These are phyloP conservation scores for Lysandra coridon DNA, from an alignment of 2,888 invertebrate genomes.

Conservation along the genomic window DNA sequence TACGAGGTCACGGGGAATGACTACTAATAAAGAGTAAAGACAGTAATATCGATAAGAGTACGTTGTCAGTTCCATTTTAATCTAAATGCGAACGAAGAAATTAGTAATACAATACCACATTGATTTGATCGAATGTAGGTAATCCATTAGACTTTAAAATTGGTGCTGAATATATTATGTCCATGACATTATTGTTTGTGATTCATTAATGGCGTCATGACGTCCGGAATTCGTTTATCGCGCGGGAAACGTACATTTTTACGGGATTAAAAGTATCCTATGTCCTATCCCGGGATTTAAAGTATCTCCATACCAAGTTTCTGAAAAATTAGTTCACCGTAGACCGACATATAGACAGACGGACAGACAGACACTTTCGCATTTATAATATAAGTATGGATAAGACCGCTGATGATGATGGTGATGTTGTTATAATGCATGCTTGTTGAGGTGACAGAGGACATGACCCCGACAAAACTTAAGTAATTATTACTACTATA, in stretches of 20 bases:
- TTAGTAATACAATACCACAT: not conserved
- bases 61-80: not conserved
- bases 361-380: not conserved
- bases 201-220: too few species aligned
- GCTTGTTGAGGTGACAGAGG: too few species aligned
- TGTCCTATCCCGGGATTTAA: not conserved
- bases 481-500: too few species aligned
- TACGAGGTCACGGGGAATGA: too few species aligned
- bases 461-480: too few species aligned
- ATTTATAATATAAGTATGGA: not conserved
- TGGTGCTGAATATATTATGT: too few species aligned
- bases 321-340: not conserved
- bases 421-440: too few species aligned
- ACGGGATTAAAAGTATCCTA: too few species aligned
- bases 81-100: not conserved
- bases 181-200: too few species aligned
- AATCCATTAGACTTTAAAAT: not conserved
- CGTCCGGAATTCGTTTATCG: too few species aligned
- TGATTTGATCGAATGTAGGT: not conserved
- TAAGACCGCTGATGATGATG: too few species aligned
- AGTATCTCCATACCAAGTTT: not conserved
- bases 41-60: not conserved
- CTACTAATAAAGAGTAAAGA: not conserved
- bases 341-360: not conserved
- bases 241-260: too few species aligned